Evolutionary conservation across 2,797 vertebrate genomes (phyloP), one percentile per base, ranked within the genome.

Genomic region (Spondyliosoma cantharus): DNA sequence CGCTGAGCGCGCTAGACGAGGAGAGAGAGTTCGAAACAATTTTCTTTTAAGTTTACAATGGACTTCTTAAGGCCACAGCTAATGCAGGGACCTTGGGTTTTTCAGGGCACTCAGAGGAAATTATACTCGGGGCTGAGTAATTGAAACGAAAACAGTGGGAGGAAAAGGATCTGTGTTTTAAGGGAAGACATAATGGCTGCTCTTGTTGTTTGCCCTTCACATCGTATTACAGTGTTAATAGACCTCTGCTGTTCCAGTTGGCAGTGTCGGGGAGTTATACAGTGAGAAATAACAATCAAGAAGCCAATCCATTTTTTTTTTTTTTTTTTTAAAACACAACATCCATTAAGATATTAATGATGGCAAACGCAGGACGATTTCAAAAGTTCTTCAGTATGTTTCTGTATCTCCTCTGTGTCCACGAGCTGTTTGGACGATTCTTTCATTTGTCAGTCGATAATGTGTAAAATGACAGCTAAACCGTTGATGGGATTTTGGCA

Each of bases 111-210:
- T 77, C 22, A 8, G 77, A 92, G 91, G 89, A 93, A 93, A 92
- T 90, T 86, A 90, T 90, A 71, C 73, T 81, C 7, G 7, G n/a
- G 82, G 52, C 79, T 86, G 82, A 87, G 87, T 89, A 87, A 90
- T 80, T 85, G 84, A 86, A 92, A 91, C 65, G 74, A 91, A 92
- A 93, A 93, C 91, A 91, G 0, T 83, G 80, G 72, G 80, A 82
- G 85, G 85, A 86, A 87, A 89, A 81, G 76, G 56, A 78, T 77
- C 52, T 85, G 87, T 88, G 79, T 81, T 90, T 82, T 74, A 72
- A 90, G 69, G 84, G 81, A 89, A 87, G 81, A 84, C 74, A 81
- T 89, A 86, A 91, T 81, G 71, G 81, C 85, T 70, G 68, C 77
- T 80, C n/a, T 6, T 29, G 43, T 65, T 86, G 76, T 91, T 93